These are phyloP conservation scores for Halocynthia aurantium DNA, from an alignment of 23 tunicate species.

Conservation along the genomic window DNA sequence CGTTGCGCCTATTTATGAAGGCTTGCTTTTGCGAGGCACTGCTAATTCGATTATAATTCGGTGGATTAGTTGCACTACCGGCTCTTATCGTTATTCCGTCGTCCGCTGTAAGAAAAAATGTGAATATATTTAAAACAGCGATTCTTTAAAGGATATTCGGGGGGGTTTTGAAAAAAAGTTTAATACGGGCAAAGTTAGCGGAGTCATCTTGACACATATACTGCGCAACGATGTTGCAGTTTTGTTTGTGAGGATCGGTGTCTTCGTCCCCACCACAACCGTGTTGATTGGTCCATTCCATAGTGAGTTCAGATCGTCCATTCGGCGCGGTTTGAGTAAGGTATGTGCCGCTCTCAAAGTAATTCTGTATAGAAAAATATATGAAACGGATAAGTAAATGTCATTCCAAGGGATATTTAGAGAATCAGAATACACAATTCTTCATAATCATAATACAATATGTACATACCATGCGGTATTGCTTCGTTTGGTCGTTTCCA, in stretches of 20 bases:
- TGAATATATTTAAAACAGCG: too few relatives aligned
- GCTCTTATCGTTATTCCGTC: slow-evolving; percentile 74
- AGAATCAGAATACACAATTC: background rate
- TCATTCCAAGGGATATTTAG: background rate
- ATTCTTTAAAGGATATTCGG: background rate
- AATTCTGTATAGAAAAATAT: slow-evolving; percentile 27
- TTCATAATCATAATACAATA: background rate
- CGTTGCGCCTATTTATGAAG: slow-evolving; percentile 25
- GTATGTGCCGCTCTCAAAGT: slow-evolving; percentile 66
- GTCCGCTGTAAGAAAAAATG: slow-evolving; percentile 36
- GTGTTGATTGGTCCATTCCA: slow-evolving; percentile 96
- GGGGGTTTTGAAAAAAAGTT: background rate
- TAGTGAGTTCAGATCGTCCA: slow-evolving; percentile 58
- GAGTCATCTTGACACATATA: slow-evolving; percentile 73
- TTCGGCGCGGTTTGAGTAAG: background rate
- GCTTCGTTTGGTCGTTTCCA: slow-evolving; percentile 31
- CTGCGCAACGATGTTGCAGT: slow-evolving; percentile 90
- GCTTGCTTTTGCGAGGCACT: slow-evolving; percentile 6
- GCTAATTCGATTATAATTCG: slow-evolving; percentile 27
- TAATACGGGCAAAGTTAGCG: slow-evolving; percentile 31
- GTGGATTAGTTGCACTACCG: slow-evolving; percentile 47
- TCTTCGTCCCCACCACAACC: slow-evolving; percentile 92
- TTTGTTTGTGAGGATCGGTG: slow-evolving; percentile 54
- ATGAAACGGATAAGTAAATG: background rate
- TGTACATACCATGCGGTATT: slow-evolving; percentile 61